A percentile compares a stretch with the other conserved stretches of the same genome.
These are phyloP conservation scores for Gari tellinella DNA, from an alignment of 2,888 invertebrate species.

Conservation along the genomic window DNA sequence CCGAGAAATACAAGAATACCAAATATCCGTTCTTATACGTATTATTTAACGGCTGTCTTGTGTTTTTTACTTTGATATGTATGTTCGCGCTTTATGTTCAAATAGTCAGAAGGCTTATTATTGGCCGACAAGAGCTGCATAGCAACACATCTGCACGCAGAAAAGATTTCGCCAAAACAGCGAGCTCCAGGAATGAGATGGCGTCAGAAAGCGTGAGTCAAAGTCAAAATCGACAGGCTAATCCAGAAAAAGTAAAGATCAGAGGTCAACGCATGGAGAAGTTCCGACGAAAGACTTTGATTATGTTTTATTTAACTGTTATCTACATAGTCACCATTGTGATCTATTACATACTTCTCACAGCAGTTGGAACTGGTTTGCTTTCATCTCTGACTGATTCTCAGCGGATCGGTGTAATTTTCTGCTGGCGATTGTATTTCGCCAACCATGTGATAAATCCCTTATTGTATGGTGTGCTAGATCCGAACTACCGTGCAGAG, in stretches of 20 bases:
- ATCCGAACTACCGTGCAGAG: too few relatives aligned
- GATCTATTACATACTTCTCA: conserved; percentile 9
- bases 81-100: conserved; percentile 29
- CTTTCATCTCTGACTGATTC: background rate
- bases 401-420: conserved; percentile 2
- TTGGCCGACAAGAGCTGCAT: background rate
- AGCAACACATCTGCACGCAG: too few relatives aligned
- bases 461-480: background rate
- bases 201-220: too few relatives aligned
- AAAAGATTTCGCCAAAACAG: too few relatives aligned
- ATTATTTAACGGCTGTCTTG: background rate
- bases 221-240: too few relatives aligned
- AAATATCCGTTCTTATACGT: conserved; percentile 11
- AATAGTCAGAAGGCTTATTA: conserved; percentile 8
- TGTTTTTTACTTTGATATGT: background rate
- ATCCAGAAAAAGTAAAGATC: too few relatives aligned
- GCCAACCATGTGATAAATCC: conserved; percentile 4
- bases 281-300: conserved; percentile 19
- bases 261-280: too few relatives aligned
- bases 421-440: conserved; percentile 8
- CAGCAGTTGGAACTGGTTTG: background rate
- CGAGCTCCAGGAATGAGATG: too few relatives aligned
- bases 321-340: conserved; percentile 17
- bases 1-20: conserved; percentile 3
- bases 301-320: conserved; percentile 8